Percentiles rank a stretch among this genome's conserved stretches.
Conservation (phyloP, 2,888 invertebrate species). For the Agriopis leucophaearia region DNA sequence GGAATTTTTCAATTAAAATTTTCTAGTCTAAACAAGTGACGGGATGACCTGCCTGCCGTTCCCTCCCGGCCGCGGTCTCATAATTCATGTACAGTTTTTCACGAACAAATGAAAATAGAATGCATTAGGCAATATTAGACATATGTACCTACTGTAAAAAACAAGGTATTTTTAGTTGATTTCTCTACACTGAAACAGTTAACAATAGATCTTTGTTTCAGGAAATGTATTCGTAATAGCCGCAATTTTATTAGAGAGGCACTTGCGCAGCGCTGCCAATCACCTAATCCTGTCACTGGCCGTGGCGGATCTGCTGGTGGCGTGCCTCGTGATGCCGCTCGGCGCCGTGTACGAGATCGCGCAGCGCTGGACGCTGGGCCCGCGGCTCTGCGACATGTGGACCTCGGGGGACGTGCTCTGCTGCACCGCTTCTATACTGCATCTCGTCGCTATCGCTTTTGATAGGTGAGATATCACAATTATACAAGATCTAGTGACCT, state of each 20-base stretch:
- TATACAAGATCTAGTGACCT: not conserved
- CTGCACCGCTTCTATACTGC: slow-evolving; percentile 94
- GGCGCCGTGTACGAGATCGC: slow-evolving; percentile 92
- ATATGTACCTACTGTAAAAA: not conserved
- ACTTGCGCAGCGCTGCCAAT: slow-evolving; percentile 95
- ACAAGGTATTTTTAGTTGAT: not conserved
- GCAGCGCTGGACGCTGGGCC: slow-evolving; percentile 94
- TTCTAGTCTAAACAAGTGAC: slow-evolving; percentile 30
- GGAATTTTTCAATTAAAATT: slow-evolving; percentile 35
- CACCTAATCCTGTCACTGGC: slow-evolving; percentile 96
- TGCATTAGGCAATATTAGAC: not conserved
- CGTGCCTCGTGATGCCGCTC: slow-evolving; percentile 92
- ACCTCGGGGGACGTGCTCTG: slow-evolving; percentile 96
- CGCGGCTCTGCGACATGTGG: slow-evolving; percentile 97
- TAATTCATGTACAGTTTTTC: not conserved
- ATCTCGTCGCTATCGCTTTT: slow-evolving; percentile 93
- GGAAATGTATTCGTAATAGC: slow-evolving; percentile 98
- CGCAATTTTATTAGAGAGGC: slow-evolving; percentile 94
- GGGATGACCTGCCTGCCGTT: not conserved
- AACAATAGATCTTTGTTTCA: slow-evolving; percentile 63
- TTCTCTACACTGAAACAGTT: not conserved
- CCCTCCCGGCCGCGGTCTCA: not conserved
- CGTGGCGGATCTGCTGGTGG: slow-evolving; percentile 96
- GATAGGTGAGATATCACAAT: slow-evolving; percentile 88
- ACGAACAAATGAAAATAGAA: not conserved